Base-by-base conservation (phyloP, 1,140 invertebrate genomes). In the Halotydeus destructor region DNA sequence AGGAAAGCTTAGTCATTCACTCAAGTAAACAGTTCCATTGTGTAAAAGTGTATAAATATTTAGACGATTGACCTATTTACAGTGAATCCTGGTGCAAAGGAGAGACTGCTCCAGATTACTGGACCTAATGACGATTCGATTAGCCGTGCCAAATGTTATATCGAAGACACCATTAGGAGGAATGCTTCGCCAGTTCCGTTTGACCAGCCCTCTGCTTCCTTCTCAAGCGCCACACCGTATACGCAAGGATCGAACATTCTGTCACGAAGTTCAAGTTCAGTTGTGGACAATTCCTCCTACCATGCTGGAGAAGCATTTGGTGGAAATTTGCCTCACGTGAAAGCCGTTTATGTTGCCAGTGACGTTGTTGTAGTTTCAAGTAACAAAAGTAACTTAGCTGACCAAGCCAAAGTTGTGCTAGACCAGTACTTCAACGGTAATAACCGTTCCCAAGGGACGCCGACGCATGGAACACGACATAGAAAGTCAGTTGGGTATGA, bases 21-120 rank as follows among this genome's bases (percentile, higher is more conserved):
- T n/a, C n/a, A n/a, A n/a, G n/a, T n/a, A n/a, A n/a, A n/a, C n/a
- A n/a, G n/a, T n/a, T n/a, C n/a, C n/a, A n/a, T n/a, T n/a, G n/a
- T n/a, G n/a, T n/a, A n/a, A n/a, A n/a, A n/a, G n/a, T n/a, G n/a
- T n/a, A n/a, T n/a, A n/a, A n/a, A n/a, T n/a, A n/a, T n/a, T n/a
- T n/a, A n/a, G n/a, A n/a, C n/a, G n/a, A n/a, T n/a, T n/a, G n/a
- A n/a, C n/a, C n/a, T 33, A 27, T 47, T 74, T 71, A 24, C 65
- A 86, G 83, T 88, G 38, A 81, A 72, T 61, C 78, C 81, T 53
- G 81, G 80, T 54, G 81, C 80, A 24, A 82, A 82, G 65, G 83
- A 88, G 67, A 69, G 84, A 57, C 69, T 86, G 55, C 81, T 89
- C 48, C 82, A 86, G 63, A 88, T 89, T 49, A 86, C 81, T 37